Evolutionary conservation across 2,113 vertebrate genomes (phyloP), one percentile per base, ranked within the genome.

Genomic region (Prochilodus magdalenae): DNA sequence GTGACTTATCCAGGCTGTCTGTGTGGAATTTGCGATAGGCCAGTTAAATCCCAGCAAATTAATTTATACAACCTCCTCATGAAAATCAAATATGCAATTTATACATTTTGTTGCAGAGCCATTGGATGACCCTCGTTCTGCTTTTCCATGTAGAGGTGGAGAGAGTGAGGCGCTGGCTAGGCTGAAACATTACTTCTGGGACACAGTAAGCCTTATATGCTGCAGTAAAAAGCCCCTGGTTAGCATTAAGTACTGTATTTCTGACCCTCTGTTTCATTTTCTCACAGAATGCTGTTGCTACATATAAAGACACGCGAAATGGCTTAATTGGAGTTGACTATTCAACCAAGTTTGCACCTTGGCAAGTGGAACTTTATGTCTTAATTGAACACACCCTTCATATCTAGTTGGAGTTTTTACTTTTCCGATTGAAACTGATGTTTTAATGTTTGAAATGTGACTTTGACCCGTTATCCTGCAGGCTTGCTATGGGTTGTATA

Each of bases 181-280:
- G 77, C 86, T 96, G 24, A 90, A 95, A 36, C 93, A 95, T 89
- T 96, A 95, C 82, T 95, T 96, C 18, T 96, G 95, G 95, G 95
- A 95, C 57, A 95, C 90, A 53, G 95, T 96, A 89, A 92, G 91
- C 82, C 53, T 18, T 70, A 0, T 59, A 15, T 40, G 0, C 10
- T 59, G n/a, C n/a, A n/a, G n/a, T n/a, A n/a, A n/a, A n/a, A n/a
- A n/a, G n/a, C n/a, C n/a, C n/a, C n/a, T n/a, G n/a, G n/a, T n/a
- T n/a, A n/a, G n/a, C n/a, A n/a, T n/a, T 53, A 11, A 18, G 20
- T 15, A 49, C 5, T 49, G 44, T 20, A 5, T 53, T 53, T 53
- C 16, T 20, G 11, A 49, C 13, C 47, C 51, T 18, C 47, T 1
- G 4, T 49, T 1, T 5, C 20, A 1, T 55, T 55, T 55, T 55